Evolutionary conservation across 2,888 invertebrate genomes (phyloP), one percentile per base, ranked within the genome.

Genomic region (Epiblema foenella): DNA sequence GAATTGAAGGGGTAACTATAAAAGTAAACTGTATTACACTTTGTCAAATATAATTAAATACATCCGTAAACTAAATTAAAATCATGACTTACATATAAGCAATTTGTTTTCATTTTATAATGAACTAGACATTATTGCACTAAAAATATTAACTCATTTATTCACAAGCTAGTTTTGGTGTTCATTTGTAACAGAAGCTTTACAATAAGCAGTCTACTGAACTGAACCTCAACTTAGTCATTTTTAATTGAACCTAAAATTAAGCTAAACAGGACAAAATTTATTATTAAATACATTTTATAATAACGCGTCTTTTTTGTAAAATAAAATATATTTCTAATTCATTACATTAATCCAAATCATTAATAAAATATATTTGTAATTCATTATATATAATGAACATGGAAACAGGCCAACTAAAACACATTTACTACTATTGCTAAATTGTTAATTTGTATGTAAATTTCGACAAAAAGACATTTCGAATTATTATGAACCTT

Each of bases 111-210:
- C 15, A 37, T 57, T 65, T 63, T 69, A 74, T 46, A 65, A 68
- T 74, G 59, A 79, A 76, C 77, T 79, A 77, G 77, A 77, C 39
- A 74, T 74, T 77, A 79, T 79, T 79, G 77, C 77, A 77, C 77
- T 77, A 75, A 73, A 65, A 73, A 37, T 63, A 49, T 62, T 60
- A 42, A 24, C 24, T 37, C 39, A 60, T 29, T 29, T 42, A 37
- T 39, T 46, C 37, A 49, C 67, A 59, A 7, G 15, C n/a, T 20
- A 68, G 67, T 51, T 63, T 73, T 73, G 68, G 75, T 73, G 75
- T 68, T 56, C 54, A 60, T 52, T 56, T 64, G 59, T 54, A 68
- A 63, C 51, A 0, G 17, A 52, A 51, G 42, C 42, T 10, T 24
- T 52, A 59, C 18, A 52, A 42, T 57, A 66, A 72, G 69, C 59